These are phyloP conservation scores for Ia io DNA, from an alignment of 2,113 vertebrate genomes.

Conservation along the genomic window DNA sequence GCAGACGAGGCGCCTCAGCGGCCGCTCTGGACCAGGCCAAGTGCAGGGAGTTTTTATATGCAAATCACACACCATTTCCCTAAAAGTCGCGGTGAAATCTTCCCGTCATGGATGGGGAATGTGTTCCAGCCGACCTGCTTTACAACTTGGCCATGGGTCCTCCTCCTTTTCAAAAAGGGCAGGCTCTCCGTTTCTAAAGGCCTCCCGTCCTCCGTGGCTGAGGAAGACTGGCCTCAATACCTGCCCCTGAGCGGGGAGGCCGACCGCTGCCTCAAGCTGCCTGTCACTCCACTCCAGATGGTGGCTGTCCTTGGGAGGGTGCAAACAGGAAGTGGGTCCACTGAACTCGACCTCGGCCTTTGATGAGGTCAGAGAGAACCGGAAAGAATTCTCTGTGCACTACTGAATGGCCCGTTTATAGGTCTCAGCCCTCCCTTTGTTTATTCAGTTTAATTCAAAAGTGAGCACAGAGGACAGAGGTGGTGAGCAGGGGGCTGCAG, in stretches of 20 bases:
- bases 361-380: not conserved
- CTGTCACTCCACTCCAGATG: not conserved
- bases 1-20: not conserved
- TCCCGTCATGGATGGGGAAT: not conserved
- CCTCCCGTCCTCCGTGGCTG: accelerated
- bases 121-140: not conserved
- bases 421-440: accelerated
- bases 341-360: accelerated
- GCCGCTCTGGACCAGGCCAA: accelerated
- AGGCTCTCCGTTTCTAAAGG: accelerated
- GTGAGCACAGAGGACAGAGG: not conserved
- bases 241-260: not conserved
- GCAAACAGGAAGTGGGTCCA: accelerated
- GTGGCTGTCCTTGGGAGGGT: not conserved
- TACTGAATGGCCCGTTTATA: accelerated
- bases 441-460: accelerated
- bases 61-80: not conserved
- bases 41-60: not conserved
- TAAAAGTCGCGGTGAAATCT: not conserved
- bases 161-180: not conserved
- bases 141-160: not conserved
- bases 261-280: not conserved
- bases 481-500: too few relatives aligned
- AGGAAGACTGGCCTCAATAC: not conserved
- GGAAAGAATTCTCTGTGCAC: not conserved